Percentiles rank a stretch among this genome's conserved stretches.
Conservation (phyloP, 30 jellyfish, hydroid and myxozoan genomes). For the Aurelia coerulea region DNA sequence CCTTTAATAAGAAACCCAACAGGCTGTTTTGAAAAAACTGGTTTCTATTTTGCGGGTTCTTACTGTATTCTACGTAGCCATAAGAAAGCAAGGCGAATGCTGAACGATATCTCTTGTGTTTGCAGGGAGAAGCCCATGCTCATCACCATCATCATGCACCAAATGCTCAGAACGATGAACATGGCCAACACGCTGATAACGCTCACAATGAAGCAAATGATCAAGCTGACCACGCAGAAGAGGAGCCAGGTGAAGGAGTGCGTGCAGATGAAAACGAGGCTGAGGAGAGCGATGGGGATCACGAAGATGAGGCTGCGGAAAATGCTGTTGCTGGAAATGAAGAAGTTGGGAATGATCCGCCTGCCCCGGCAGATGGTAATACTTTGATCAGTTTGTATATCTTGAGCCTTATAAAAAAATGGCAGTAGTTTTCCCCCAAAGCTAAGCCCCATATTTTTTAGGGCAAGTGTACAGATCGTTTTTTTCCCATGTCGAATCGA, state of each 20-base stretch:
- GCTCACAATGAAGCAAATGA: background rate
- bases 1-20: too few relatives aligned
- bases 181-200: conserved; percentile 4
- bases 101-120: too few relatives aligned
- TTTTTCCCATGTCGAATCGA: too few relatives aligned
- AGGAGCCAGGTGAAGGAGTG: background rate
- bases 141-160: conserved; percentile 3
- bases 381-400: too few relatives aligned
- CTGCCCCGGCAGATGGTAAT: conserved; percentile 66
- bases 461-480: too few relatives aligned
- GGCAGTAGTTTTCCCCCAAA: too few relatives aligned
- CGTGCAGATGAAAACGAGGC: conserved; percentile 2
- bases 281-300: background rate
- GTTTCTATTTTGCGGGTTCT: too few relatives aligned
- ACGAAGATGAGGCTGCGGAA: conserved; percentile 24
- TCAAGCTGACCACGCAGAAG: background rate
- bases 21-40: too few relatives aligned
- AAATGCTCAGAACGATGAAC: conserved; percentile 6
- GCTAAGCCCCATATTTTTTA: too few relatives aligned
- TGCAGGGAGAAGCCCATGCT: conserved; percentile 37
- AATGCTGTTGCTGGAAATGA: conserved; percentile 34
- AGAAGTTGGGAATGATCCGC: conserved; percentile 60
- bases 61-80: too few relatives aligned
- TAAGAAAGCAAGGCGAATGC: too few relatives aligned
- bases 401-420: too few relatives aligned